Evolutionary conservation across 2,113 vertebrate species (phyloP), one percentile per base, ranked within the genome.

Genomic region (Megaceryle torquata): DNA sequence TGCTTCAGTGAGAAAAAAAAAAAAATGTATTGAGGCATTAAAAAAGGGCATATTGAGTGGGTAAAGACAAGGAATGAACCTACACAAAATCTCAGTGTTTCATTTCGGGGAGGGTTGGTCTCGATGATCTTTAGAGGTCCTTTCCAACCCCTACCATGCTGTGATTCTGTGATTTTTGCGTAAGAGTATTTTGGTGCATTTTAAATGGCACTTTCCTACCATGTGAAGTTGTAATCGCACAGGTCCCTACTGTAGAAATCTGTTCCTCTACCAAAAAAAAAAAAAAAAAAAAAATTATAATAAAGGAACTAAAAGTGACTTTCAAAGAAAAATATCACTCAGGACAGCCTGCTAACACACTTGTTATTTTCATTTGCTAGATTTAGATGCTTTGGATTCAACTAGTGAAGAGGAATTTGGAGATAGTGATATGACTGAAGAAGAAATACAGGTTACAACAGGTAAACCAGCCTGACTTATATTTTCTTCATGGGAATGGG

Each of bases 381-480:
- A 96, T 91, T 83, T 97, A 90, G 93, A 93, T 44, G 59, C 68
- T 86, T 91, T 71, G 16, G 17, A 72, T 71, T 89, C 92, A 78
- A 67, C 72, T 39, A 72, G 65, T 54, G 91, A 91, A 25, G 37
- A 89, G 25, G 11, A 86, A 53, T 71, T 94, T 76, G 83, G 91
- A 93, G 86, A 51, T 28, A 68, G 2, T 9, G 50, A 64, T 77
- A 56, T 53, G 20, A 44, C 63, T 72, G 44, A 82, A 85, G 90
- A 91, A 93, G 80, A 70, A 87, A 84, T 9, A 15, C n/a, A 68
- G 21, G 28, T 77, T 92, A 67, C 26, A 60, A 33, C 85, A 79
- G 91, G 96, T 97, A 92, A 96, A 71, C 18, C 79, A 71, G 13
- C 12, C 46, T 9, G 2, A 71, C 20, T 17, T 57, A 26, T 9